phyloP scores from a whole-genome alignment of 2,888 invertebrate genomes.

The Osmoderma eremita region DNA sequence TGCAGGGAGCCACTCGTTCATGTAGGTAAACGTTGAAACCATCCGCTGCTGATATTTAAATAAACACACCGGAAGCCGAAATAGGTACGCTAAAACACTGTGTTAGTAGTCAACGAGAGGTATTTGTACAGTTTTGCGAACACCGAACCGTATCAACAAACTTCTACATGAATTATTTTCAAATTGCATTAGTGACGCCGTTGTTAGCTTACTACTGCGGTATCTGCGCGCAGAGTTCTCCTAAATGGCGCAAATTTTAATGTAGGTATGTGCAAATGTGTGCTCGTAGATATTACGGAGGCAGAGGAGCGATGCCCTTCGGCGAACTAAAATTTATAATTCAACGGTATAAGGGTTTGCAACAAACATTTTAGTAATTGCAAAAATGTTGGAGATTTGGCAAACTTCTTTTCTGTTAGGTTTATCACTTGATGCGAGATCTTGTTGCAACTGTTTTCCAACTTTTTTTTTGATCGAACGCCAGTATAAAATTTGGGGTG shows the following conservation, averaged over 20 bases:
- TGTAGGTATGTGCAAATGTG: no score
- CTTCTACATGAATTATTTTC: conserved; percentile 31
- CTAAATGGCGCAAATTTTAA: conserved; percentile 17
- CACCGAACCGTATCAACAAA: conserved; percentile 33
- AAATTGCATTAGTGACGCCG: conserved; percentile 33
- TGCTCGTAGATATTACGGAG: no score
- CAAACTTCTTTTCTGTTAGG: no score
- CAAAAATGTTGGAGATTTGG: no score
- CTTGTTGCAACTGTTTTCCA: no score
- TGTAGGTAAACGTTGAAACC: conserved; percentile 20
- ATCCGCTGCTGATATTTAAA: conserved; percentile 18
- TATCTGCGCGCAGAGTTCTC: conserved; percentile 6
- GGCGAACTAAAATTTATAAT: no score
- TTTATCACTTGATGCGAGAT: no score
- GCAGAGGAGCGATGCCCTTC: no score
- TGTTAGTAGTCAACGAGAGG: conserved; percentile 4
- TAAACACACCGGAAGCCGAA: conserved; percentile 11
- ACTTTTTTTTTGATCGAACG: no score
- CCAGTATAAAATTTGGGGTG: no score
- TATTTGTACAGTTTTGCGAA: conserved; percentile 30
- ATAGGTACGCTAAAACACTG: background rate
- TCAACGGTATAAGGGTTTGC: no score
- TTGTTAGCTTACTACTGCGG: conserved; percentile 6
- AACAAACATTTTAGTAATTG: no score
- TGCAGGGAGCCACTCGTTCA: conserved; percentile 14